Evolutionary conservation across 2,888 invertebrate genomes (phyloP), one percentile per base, ranked within the genome.

Genomic region (Apodemia duryi): DNA sequence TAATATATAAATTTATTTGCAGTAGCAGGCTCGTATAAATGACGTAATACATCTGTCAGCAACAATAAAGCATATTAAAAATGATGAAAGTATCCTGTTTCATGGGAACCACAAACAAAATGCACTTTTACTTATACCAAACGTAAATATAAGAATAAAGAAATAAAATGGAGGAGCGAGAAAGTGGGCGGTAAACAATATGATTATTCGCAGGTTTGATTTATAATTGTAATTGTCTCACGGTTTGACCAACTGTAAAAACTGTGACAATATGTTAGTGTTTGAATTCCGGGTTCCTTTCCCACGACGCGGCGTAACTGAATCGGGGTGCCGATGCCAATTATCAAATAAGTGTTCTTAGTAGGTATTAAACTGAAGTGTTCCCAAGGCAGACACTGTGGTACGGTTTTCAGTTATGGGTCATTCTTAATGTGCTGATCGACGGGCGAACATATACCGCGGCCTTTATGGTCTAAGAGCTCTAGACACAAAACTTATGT

Each of bases 201-300:
- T 57, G 32, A 3, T 1, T 35, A 57, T 57, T 32, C 57, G 57
- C 57, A 35, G 35, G 57, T 57, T 35, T 57, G 13, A n/a, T 21
- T 21, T 21, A 21, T 21, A 57, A n/a, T 57, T 57, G 7, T 57
- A n/a, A 35, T 13, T 57, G 57, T 57, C 29, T 32, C 32, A 35
- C 32, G 57, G 57, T 57, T 35, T 57, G 32, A 57, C 57, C 13
- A 35, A 32, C 57, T 6, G 6, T 6, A 9, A 57, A 21, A 57
- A 32, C 57, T 35, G 32, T 57, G 57, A 57, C 57, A 57, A 13
- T 57, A 32, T 57, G 57, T 35, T 13, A 57, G 57, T 60, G 57
- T 60, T 60, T 60, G 35, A 21, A 13, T 32, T 60, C 57, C 49
- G 49, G 21, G 49, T 60, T 60, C 35, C 57, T 13, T 57, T 57